Conservation (phyloP, 2,113 vertebrate species). For the Rhinogobius similis region DNA sequence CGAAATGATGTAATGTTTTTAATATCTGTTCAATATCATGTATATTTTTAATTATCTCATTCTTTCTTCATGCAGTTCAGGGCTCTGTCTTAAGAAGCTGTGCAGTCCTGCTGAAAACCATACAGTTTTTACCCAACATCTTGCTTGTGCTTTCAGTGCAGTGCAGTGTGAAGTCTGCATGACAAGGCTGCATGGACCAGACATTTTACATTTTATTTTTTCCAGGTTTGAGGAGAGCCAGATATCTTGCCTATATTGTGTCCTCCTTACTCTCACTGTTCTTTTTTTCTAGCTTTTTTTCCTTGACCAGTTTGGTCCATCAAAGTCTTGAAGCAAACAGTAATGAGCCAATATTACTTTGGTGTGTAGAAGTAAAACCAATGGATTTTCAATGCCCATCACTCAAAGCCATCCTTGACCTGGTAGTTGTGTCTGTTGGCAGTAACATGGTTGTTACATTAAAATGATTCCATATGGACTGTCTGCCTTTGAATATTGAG, state of each 20-base stretch:
- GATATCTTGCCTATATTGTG: neutral
- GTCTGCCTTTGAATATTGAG: constrained; percentile 51
- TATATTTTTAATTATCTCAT: neutral
- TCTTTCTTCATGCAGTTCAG: neutral
- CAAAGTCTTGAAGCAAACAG: constrained; percentile 28
- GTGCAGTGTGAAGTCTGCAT: constrained; percentile 43
- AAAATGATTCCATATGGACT: constrained; percentile 54
- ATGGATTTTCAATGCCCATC: constrained; percentile 51
- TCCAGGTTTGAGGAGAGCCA: neutral
- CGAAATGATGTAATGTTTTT: neutral
- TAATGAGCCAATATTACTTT: constrained; percentile 28
- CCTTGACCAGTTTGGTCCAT: constrained; percentile 35
- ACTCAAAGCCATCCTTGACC: constrained; percentile 19
- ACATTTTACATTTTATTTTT: constrained; percentile 13
- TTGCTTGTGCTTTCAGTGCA: constrained; percentile 44
- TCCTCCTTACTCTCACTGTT: neutral
- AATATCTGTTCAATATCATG: neutral
- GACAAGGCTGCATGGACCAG: constrained; percentile 50
- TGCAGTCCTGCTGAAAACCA: neutral
- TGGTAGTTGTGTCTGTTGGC: constrained; percentile 28
- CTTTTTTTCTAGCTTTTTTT: neutral
- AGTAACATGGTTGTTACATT: constrained; percentile 49
- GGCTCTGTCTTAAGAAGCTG: neutral
- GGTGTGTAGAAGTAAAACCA: constrained; percentile 25
- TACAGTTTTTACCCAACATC: neutral